A percentile compares a stretch with the other conserved stretches of the same genome.
Evolutionary conservation across 1,140 invertebrate genomes (phyloP).

Genomic region (Aphidius ervi): DNA sequence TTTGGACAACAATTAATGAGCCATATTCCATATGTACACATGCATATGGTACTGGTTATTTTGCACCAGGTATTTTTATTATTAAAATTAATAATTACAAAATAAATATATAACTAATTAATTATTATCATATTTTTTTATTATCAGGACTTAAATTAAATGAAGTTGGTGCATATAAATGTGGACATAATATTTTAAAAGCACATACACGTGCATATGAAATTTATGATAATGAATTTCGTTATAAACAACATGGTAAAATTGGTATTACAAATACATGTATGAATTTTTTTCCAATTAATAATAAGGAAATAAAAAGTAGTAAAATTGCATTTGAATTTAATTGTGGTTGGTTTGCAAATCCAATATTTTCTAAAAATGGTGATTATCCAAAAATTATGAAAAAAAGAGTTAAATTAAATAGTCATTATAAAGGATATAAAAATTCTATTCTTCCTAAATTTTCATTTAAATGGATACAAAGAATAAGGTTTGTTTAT

Average conservation of each 20-base stretch:
- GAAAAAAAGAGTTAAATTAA: slow-evolving; percentile 51
- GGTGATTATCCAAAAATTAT: slow-evolving; percentile 62
- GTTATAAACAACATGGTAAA: slow-evolving; percentile 9
- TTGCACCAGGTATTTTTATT: too few species aligned
- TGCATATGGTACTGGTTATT: too few species aligned
- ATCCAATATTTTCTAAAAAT: slow-evolving; percentile 58
- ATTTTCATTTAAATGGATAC: slow-evolving; percentile 53
- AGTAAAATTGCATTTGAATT: slow-evolving; percentile 40
- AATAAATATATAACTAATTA: neutral
- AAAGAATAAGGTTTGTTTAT: neutral
- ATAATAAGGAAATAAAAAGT: slow-evolving; percentile 22
- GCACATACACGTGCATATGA: slow-evolving; percentile 55
- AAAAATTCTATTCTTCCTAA: slow-evolving; percentile 52
- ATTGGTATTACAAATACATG: slow-evolving; percentile 16
- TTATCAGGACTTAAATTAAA: slow-evolving; percentile 43
- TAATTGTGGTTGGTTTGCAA: slow-evolving; percentile 59
- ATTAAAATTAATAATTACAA: too few species aligned
- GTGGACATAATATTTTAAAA: slow-evolving; percentile 53
- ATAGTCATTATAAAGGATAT: slow-evolving; percentile 55
- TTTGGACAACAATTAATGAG: too few species aligned
- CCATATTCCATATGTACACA: too few species aligned
- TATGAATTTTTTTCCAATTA: slow-evolving; percentile 21
- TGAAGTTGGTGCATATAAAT: slow-evolving; percentile 51
- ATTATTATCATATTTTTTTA: slow-evolving; percentile 12
- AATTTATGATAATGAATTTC: slow-evolving; percentile 19